Percentiles rank a stretch among this genome's conserved stretches.
phyloP scores from a whole-genome alignment of 2,797 vertebrate species.

The Dromococcyx pavoninus region DNA sequence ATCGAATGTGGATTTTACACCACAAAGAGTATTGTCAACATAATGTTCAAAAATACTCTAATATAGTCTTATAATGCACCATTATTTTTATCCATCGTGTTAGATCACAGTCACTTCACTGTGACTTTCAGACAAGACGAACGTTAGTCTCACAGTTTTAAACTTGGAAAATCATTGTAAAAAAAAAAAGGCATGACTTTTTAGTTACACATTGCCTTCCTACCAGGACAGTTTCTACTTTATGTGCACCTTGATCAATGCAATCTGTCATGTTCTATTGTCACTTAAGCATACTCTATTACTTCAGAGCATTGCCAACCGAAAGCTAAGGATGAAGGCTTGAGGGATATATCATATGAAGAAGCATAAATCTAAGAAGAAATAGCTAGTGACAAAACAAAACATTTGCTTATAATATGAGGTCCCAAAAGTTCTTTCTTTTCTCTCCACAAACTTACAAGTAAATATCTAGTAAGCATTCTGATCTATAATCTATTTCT shows the following conservation, averaged over 20 bases:
- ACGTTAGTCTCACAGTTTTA: not conserved
- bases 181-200: not conserved
- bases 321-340: not conserved
- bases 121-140: not conserved
- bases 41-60: not conserved
- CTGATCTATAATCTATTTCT: not conserved
- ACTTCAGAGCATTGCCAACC: not conserved
- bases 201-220: not conserved
- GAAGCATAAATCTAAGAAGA: not conserved
- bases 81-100: not conserved
- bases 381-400: not conserved
- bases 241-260: not conserved
- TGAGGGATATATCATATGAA: not conserved
- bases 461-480: not conserved
- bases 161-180: not conserved
- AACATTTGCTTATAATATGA: not conserved
- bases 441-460: not conserved
- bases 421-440: not conserved
- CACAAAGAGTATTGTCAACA: not conserved
- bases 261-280: not conserved
- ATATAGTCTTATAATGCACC: not conserved
- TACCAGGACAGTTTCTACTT: not conserved
- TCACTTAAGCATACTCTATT: not conserved
- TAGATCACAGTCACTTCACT: not conserved
- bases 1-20: not conserved